phyloP scores from a whole-genome alignment of 2,113 vertebrate species.

The Eolophus roseicapilla region DNA sequence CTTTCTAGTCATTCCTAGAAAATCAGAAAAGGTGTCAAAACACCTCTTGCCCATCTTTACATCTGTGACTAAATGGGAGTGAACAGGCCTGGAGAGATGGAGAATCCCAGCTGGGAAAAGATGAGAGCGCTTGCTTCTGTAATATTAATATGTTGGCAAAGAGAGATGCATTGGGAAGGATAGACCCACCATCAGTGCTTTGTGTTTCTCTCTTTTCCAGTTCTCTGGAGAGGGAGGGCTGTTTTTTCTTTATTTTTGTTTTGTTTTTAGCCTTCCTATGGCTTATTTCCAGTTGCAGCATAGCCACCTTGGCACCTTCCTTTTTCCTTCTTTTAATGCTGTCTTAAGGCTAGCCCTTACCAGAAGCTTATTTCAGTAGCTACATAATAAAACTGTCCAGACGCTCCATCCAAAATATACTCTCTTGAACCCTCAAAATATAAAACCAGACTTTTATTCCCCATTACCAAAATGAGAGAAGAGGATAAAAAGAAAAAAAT shows the following conservation, averaged over 20 bases:
- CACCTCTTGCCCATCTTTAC: neutral
- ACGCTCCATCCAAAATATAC: neutral
- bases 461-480: neutral
- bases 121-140: neutral
- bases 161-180: neutral
- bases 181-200: neutral
- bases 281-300: neutral
- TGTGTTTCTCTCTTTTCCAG: neutral
- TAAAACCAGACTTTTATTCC: neutral
- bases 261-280: neutral
- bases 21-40: neutral
- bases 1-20: neutral
- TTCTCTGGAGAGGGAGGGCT: neutral
- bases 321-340: neutral
- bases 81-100: neutral
- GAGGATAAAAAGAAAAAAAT: neutral
- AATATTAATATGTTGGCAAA: neutral
- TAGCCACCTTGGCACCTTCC: neutral
- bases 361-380: neutral
- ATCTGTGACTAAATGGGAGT: neutral
- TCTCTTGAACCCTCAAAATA: neutral
- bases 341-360: neutral
- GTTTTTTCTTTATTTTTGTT: neutral
- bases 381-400: neutral
- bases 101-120: slow-evolving; percentile 21